Conservation (phyloP, 2,797 vertebrate species). For the Graptemys geographica region DNA sequence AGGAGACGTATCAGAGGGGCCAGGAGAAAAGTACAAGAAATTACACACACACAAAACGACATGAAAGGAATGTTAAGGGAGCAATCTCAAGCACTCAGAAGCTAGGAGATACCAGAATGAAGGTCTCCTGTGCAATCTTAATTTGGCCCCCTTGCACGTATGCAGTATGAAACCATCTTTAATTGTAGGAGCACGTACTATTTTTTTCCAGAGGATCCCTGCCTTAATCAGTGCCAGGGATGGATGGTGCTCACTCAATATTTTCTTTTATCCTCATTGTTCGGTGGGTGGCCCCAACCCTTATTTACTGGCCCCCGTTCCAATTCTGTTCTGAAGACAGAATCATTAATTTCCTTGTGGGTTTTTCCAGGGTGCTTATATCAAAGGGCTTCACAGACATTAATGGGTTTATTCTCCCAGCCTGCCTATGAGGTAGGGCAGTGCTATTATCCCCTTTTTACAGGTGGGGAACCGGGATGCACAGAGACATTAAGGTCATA, state of each 20-base stretch:
- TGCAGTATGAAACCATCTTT: background rate
- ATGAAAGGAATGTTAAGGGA: background rate
- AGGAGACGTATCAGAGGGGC: background rate
- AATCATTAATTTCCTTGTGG: background rate
- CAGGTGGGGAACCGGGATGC: background rate
- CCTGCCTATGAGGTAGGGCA: background rate
- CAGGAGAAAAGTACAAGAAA: background rate
- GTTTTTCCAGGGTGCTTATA: background rate
- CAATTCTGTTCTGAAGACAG: background rate
- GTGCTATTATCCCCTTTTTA: background rate
- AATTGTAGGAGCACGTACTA: background rate
- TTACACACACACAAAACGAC: background rate
- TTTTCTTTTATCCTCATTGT: background rate
- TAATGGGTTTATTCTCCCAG: background rate
- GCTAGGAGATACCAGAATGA: background rate
- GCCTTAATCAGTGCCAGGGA: background rate
- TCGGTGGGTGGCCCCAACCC: no score
- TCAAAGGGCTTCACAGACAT: background rate
- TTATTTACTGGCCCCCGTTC: background rate
- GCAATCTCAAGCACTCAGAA: rapidly evolving
- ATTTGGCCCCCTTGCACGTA: rapidly evolving
- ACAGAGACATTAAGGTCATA: background rate
- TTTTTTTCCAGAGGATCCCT: background rate
- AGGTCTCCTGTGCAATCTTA: rapidly evolving
- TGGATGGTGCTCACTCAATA: background rate